phyloP scores from a whole-genome alignment of 1,140 invertebrate species.

The Macrocentrus cingulum region DNA sequence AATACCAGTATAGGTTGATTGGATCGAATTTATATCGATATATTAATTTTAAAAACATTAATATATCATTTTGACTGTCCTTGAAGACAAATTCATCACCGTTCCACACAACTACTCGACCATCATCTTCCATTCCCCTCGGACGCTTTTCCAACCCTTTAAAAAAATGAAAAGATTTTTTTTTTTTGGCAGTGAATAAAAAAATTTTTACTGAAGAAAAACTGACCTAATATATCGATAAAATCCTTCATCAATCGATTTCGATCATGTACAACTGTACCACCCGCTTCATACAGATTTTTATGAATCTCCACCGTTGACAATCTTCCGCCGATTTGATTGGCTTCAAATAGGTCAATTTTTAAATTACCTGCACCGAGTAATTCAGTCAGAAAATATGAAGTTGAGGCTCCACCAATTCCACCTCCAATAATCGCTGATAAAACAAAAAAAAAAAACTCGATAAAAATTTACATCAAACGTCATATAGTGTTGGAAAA shows the following conservation, averaged over 20 bases:
- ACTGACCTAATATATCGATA: constrained; percentile 58
- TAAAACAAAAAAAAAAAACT: constrained; percentile 26
- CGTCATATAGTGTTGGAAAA: too few relatives aligned
- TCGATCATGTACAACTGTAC: constrained; percentile 62
- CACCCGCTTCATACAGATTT: constrained; percentile 64
- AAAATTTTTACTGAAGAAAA: too few relatives aligned
- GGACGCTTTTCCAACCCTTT: constrained; percentile 47
- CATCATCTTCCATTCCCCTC: constrained; percentile 10
- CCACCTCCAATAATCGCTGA: constrained; percentile 68
- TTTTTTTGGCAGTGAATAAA: too few relatives aligned
- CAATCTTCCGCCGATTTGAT: constrained; percentile 64
- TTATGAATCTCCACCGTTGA: constrained; percentile 57
- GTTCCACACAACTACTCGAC: constrained; percentile 59
- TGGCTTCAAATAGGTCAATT: constrained; percentile 63
- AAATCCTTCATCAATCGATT: constrained; percentile 67
- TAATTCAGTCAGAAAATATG: constrained; percentile 63
- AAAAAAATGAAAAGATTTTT: constrained; percentile 2
- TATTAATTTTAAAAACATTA: constrained; percentile 58
- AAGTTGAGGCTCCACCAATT: constrained; percentile 65
- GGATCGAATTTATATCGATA: constrained; percentile 64
- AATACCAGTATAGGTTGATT: constrained; percentile 53
- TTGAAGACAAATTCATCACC: constrained; percentile 61
- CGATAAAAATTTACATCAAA: background rate
- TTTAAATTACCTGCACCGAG: constrained; percentile 52
- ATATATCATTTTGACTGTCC: constrained; percentile 55